phyloP scores from a whole-genome alignment of 2,113 vertebrate species.

The Sclerurus mexicanus region DNA sequence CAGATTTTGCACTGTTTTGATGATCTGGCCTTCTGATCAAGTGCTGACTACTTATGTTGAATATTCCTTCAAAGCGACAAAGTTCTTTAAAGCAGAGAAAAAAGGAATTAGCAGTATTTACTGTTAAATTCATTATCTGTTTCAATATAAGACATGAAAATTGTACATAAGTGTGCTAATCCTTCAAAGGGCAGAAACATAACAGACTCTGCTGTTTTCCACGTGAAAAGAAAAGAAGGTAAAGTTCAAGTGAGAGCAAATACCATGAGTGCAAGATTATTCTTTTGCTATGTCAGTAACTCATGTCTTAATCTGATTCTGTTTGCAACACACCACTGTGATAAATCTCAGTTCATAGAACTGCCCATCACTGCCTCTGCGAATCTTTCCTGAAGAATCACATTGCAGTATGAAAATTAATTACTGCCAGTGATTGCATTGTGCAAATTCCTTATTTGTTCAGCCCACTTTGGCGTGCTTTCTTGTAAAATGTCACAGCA shows the following conservation, averaged over 20 bases:
- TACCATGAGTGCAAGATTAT: neutral
- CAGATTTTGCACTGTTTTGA: neutral
- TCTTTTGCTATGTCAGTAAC: neutral
- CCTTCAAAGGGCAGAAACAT: neutral
- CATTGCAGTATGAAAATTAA: slow-evolving; percentile 27
- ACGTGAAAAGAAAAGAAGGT: neutral
- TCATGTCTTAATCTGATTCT: slow-evolving; percentile 18
- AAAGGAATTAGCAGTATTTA: neutral
- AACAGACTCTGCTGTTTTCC: neutral
- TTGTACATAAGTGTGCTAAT: neutral
- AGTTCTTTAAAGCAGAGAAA: neutral
- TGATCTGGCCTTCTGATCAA: neutral
- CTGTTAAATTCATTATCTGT: neutral
- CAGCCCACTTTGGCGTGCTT: neutral
- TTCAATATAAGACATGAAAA: neutral
- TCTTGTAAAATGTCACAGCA: slow-evolving; percentile 37
- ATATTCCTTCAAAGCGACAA: neutral
- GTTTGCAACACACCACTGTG: neutral
- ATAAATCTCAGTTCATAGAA: neutral
- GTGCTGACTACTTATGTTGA: neutral
- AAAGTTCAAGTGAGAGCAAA: neutral
- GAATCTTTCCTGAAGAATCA: neutral
- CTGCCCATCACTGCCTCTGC: neutral
- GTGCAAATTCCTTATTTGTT: slow-evolving; percentile 32
- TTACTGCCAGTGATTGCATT: slow-evolving; percentile 1